Evolutionary conservation across 2,888 invertebrate genomes (phyloP).

Genomic region (Achlya flavicornis): DNA sequence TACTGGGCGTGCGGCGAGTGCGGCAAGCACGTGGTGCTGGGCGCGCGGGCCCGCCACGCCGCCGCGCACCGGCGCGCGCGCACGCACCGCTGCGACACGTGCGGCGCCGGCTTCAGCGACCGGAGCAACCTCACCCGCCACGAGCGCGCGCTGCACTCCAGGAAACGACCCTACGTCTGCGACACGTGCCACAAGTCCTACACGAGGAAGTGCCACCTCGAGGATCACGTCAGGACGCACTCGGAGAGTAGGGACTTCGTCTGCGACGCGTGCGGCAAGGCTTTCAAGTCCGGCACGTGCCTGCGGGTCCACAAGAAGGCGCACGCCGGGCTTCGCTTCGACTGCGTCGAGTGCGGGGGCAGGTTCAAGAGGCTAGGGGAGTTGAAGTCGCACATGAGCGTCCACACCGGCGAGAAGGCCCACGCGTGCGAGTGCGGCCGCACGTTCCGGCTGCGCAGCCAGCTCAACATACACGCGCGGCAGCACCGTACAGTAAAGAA

Average conservation of each 20-base stretch:
- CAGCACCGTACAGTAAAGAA: conserved; percentile 12
- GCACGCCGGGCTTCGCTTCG: conserved; percentile 63
- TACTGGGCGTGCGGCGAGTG: neutral
- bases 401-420: conserved; percentile 83
- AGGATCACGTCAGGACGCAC: conserved; percentile 80
- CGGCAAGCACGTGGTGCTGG: neutral
- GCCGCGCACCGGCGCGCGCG: neutral
- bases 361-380: conserved; percentile 81
- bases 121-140: conserved; percentile 80
- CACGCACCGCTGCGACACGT: conserved; percentile 75
- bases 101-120: conserved; percentile 78
- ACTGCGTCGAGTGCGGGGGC: conserved; percentile 80
- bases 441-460: conserved; percentile 73
- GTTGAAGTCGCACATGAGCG: conserved; percentile 78
- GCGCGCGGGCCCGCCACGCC: neutral
- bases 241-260: conserved; percentile 68
- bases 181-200: conserved; percentile 74
- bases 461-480: conserved; percentile 47
- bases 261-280: conserved; percentile 82
- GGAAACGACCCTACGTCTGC: conserved; percentile 77
- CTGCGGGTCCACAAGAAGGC: conserved; percentile 74
- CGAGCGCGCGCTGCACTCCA: conserved; percentile 72
- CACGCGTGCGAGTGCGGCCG: conserved; percentile 80
- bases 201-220: conserved; percentile 72
- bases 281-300: conserved; percentile 79